Conservation (phyloP, 1,140 invertebrate species). For the Berghia stephanieae region DNA sequence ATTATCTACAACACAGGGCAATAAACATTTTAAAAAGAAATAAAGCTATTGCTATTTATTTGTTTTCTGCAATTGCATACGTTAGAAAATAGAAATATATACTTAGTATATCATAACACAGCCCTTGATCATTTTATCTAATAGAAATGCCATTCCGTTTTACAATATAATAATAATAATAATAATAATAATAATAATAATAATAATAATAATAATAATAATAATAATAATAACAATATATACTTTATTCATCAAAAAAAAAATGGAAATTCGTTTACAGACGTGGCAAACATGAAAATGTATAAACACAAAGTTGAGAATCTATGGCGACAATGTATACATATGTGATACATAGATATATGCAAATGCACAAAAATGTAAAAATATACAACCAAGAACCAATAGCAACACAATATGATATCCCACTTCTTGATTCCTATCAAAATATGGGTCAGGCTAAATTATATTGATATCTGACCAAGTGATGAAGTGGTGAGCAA, state of each 20-base stretch:
- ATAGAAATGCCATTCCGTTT: neutral
- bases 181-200: neutral
- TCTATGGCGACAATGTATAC: too few species aligned
- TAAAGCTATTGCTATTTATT: neutral
- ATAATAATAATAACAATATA: too few species aligned
- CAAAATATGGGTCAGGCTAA: too few species aligned
- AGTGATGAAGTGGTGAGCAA: neutral
- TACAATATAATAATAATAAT: neutral
- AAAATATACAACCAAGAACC: too few species aligned
- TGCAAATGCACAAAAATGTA: too few species aligned
- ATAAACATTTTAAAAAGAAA: neutral
- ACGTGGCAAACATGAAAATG: too few species aligned
- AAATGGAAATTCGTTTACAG: too few species aligned
- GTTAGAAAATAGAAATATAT: neutral
- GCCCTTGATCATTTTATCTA: neutral
- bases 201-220: neutral
- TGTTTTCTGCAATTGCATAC: neutral
- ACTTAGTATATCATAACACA: neutral
- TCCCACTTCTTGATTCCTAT: neutral
- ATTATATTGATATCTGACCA: neutral
- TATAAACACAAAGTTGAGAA: too few species aligned
- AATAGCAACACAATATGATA: constrained; percentile 9
- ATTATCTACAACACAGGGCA: neutral
- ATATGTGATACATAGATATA: too few species aligned
- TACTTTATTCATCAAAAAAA: too few species aligned